Base-by-base conservation (phyloP, 35 echinoderm and acorn worm species). In the Ophiothrix spiculata region DNA sequence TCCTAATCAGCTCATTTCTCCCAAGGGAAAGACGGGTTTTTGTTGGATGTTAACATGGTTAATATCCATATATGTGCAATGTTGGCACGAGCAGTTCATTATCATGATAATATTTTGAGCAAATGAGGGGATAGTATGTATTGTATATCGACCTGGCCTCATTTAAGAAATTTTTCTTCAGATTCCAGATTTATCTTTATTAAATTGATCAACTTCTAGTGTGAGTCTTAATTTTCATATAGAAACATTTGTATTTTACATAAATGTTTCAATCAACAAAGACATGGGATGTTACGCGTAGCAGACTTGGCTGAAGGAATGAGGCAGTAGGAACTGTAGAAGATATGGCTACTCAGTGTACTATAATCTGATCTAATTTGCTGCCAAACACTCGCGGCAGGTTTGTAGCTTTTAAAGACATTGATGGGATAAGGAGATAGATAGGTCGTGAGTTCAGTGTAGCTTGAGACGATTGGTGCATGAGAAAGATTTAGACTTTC, bases 361-460 rank as follows among this genome's bases (percentile, higher is more conserved):
- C 16, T 69, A 69, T 69, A 69, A 69, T 69, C 16, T 69, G 60
- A 69, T 69, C 21, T 69, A 69, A 69, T 69, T 69, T 69, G 25
- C 60, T 25, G 60, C 60, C 60, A 69, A 69, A 25, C 60, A 69
- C 60, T 69, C 23, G 8, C 10, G 60, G 60, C 60, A 28, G 60
- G 17, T 69, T 69, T 69, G 60, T 69, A 69, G 60, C 60, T 69
- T 69, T 69, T 25, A 69, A 69, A 10, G 60, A 28, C 60, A 69
- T 12, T 69, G 25, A 10, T 69, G 60, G 60, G 60, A 49, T 69
- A 69, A 69, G 23, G 42, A 49, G n/a, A 49, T 6, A 49, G 60
- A 25, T 69, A 69, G 60, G 60, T 69, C 60, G 60, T 69, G 60
- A 69, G 60, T 69, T 69, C 25, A 69, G 8, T n/a, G 60, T 69